Evolutionary conservation across 2,113 vertebrate species (phyloP), one percentile per base, ranked within the genome.

Genomic region (Coryphaenoides rupestris): DNA sequence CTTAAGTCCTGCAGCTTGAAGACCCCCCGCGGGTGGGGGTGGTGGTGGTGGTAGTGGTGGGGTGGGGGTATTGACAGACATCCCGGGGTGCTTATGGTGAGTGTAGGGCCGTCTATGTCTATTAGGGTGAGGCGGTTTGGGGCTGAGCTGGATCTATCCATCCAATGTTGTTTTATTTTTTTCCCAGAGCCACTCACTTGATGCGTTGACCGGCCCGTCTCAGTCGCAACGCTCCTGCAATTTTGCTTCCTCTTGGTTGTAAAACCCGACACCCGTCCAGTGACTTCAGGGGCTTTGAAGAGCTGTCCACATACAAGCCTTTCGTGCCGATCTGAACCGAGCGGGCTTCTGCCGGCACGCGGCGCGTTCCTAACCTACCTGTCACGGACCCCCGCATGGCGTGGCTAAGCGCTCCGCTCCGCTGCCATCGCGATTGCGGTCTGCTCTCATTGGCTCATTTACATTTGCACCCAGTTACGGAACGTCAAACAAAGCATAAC

Each of bases 311-410:
- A 74, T 76, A 78, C 54, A 65, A 79, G 69, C 72, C 45, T 78
- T 84, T 69, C 62, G 4, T 77, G 79, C 72, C 85, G 79, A 63
- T 69, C 55, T 77, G 76, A 78, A 82, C 80, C 72, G 74, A 70
- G 63, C 72, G 60, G n/a, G n/a, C 72, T 73, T 54, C 23, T 50
- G 24, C 72, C 70, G 68, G 75, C 63, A 72, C 80, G 75, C 2
- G 15, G 63, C 28, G 65, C 73, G 60, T 74, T 76, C 60, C 73
- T 58, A 63, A 76, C 75, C n/a, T n/a, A n/a, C n/a, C 74, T 77
- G 80, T 79, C 75, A 81, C 58, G 26, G 55, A 75, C 74, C 77
- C 67, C 79, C 62, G 73, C 66, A 68, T 73, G 65, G 50, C 24
- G 69, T 21, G 26, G 56, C 54, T 33, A 69, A 45, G 65, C 72